These are phyloP conservation scores for Mormyrus iriodes DNA, from an alignment of 2,113 vertebrate species.

Conservation along the genomic window DNA sequence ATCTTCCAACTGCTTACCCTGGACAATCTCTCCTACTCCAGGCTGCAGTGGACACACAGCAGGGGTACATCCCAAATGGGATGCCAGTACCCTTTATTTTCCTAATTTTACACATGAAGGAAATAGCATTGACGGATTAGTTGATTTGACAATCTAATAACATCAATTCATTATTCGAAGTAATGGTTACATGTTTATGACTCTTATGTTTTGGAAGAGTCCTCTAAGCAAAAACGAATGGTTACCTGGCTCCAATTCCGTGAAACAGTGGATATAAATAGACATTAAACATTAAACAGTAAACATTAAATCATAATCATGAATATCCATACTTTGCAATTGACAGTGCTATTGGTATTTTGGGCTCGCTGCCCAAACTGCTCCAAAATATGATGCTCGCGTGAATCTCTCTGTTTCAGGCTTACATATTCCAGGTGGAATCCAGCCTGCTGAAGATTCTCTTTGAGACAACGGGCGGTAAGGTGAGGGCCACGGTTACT, in stretches of 20 bases:
- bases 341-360: neutral
- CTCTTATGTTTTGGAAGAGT: neutral
- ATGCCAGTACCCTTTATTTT: neutral
- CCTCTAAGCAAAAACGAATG: neutral
- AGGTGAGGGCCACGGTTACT: conserved; percentile 55
- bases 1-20: neutral
- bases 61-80: neutral
- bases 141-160: neutral
- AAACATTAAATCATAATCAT: neutral
- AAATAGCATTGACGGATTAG: neutral
- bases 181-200: neutral
- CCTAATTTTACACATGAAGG: neutral
- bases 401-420: conserved; percentile 54
- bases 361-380: neutral
- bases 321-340: neutral
- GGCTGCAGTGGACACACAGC: neutral
- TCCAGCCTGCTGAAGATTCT: conserved; percentile 56
- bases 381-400: neutral
- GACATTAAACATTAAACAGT: neutral
- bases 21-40: neutral
- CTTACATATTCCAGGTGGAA: conserved; percentile 71
- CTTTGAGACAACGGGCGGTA: conserved; percentile 67
- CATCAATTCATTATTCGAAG: neutral
- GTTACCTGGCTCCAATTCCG: neutral
- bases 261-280: neutral